These are phyloP conservation scores for Baronia brevicornis DNA, from an alignment of 2,888 invertebrate genomes.

Conservation along the genomic window DNA sequence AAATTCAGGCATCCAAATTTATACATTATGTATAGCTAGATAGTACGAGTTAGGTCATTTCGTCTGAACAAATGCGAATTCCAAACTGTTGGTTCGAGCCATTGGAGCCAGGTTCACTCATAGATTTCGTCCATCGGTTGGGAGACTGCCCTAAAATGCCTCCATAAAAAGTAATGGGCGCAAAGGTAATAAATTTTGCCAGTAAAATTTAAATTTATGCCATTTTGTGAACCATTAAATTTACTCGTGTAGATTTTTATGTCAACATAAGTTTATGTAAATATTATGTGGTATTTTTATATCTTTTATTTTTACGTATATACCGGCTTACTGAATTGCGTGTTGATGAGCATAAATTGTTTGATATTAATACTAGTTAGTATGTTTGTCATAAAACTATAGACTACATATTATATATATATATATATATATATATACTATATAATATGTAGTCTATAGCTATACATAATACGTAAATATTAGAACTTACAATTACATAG, in stretches of 20 bases:
- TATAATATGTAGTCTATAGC: too few species aligned
- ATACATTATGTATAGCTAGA: slow-evolving; percentile 18
- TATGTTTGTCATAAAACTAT: too few species aligned
- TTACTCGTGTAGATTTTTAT: slow-evolving; percentile 18
- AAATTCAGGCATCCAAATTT: not conserved
- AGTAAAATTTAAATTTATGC: slow-evolving; percentile 22
- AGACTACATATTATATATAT: too few species aligned
- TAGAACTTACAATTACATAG: too few species aligned
- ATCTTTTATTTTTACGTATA: too few species aligned
- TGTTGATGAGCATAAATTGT: too few species aligned
- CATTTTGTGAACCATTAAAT: slow-evolving; percentile 18
- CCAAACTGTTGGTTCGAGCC: slow-evolving; percentile 17
- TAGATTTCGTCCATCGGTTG: slow-evolving; percentile 15
- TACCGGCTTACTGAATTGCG: too few species aligned
- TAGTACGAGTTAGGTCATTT: slow-evolving; percentile 6
- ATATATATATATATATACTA: too few species aligned
- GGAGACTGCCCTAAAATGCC: slow-evolving; percentile 26
- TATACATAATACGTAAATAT: too few species aligned
- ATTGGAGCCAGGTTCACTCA: slow-evolving; percentile 21
- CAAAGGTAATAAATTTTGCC: slow-evolving; percentile 28
- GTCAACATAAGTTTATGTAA: too few species aligned
- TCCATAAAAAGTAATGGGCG: slow-evolving; percentile 36
- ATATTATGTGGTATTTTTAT: too few species aligned
- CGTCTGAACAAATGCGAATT: slow-evolving; percentile 20
- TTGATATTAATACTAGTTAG: too few species aligned